A percentile compares a stretch with the other conserved stretches of the same genome.
Evolutionary conservation across 2,113 vertebrate genomes (phyloP).

Genomic region (Lampris incognitus): DNA sequence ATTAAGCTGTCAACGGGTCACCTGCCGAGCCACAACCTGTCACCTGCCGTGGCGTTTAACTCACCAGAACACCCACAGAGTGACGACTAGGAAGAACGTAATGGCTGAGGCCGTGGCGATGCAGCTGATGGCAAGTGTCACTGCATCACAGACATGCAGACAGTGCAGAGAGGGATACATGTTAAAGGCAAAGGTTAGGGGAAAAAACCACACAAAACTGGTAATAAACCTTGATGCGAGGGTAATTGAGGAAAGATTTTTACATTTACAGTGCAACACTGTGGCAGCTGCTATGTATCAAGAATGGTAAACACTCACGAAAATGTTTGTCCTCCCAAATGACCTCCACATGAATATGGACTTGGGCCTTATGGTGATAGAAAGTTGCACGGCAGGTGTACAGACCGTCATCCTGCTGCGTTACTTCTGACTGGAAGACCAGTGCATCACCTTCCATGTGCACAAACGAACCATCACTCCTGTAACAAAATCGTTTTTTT

Average conservation of each 20-base stretch:
- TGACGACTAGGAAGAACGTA: constrained; percentile 45
- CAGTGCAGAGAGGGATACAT: neutral
- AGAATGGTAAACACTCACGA: constrained; percentile 50
- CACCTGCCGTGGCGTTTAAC: constrained; percentile 46
- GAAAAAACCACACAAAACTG: no score
- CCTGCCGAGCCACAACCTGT: constrained; percentile 27
- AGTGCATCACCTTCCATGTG: constrained; percentile 49
- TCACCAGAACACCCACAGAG: constrained; percentile 77
- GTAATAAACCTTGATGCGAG: no score
- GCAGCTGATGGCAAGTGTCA: constrained; percentile 51
- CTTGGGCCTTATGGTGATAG: constrained; percentile 71
- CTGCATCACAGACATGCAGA: constrained; percentile 57
- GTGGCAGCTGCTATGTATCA: neutral
- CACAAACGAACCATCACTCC: constrained; percentile 67
- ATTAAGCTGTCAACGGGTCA: constrained; percentile 36
- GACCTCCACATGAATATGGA: constrained; percentile 74
- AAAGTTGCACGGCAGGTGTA: constrained; percentile 76
- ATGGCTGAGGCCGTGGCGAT: constrained; percentile 63
- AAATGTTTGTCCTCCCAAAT: constrained; percentile 21
- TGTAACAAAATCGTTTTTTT: constrained; percentile 38
- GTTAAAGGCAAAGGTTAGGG: neutral
- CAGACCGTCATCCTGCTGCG: constrained; percentile 59
- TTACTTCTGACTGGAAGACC: constrained; percentile 58
- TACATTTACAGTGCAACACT: no score
- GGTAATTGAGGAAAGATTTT: neutral